These are phyloP conservation scores for Bostrychus sinensis DNA, from an alignment of 2,113 vertebrate species.

Conservation along the genomic window DNA sequence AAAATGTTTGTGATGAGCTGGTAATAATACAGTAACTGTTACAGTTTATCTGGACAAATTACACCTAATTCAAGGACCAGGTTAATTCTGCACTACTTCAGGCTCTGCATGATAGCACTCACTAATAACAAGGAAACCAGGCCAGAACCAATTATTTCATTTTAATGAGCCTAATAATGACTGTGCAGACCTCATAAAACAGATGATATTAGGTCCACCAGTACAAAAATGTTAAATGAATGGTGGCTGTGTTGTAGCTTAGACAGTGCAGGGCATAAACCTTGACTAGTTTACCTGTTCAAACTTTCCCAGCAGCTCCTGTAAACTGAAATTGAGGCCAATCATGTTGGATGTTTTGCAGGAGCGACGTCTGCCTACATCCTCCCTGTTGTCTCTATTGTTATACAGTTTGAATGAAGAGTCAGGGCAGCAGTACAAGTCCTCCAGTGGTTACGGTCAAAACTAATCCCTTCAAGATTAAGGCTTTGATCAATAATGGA, in stretches of 20 bases:
- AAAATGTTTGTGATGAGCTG: conserved; percentile 8
- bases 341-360: conserved; percentile 84
- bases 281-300: conserved; percentile 88
- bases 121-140: conserved; percentile 48
- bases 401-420: conserved; percentile 22
- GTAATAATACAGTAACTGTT: conserved; percentile 28
- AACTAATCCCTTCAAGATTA: conserved; percentile 17
- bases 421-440: conserved; percentile 20
- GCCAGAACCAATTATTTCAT: conserved; percentile 52
- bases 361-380: conserved; percentile 50
- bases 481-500: conserved; percentile 15
- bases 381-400: conserved; percentile 50
- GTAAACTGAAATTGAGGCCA: conserved; percentile 92
- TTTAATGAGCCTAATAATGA: conserved; percentile 70
- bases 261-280: not conserved
- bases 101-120: conserved; percentile 36
- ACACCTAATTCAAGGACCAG: conserved; percentile 19
- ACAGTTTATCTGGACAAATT: conserved; percentile 53
- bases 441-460: conserved; percentile 50
- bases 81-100: conserved; percentile 33
- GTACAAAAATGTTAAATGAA: conserved; percentile 12
- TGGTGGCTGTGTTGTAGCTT: conserved; percentile 13
- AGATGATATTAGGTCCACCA: conserved; percentile 40
- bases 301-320: conserved; percentile 89
- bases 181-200: conserved; percentile 55